Evolutionary conservation across 2,797 vertebrate species (phyloP).

Genomic region (Microctenopoma steveboyesi): DNA sequence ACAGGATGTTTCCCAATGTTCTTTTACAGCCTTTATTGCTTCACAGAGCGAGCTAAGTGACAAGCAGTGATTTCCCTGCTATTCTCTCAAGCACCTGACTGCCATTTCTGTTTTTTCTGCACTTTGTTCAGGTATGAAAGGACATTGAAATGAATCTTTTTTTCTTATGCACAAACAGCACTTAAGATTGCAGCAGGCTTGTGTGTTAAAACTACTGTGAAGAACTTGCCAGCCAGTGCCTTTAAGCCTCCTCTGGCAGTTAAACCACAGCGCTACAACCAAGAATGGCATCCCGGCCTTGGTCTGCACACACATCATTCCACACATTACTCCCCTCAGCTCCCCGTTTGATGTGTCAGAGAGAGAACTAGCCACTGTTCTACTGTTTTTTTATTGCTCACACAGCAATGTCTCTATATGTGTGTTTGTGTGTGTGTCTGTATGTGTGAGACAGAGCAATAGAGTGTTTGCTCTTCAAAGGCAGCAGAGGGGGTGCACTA

Average conservation of each 20-base stretch:
- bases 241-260: conserved; percentile 59
- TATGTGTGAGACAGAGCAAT: conserved; percentile 18
- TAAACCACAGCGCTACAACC: conserved; percentile 68
- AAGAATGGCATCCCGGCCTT: conserved; percentile 76
- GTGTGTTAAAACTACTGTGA: conserved; percentile 50
- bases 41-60: conserved; percentile 29
- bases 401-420: conserved; percentile 57
- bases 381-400: conserved; percentile 73
- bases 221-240: conserved; percentile 56
- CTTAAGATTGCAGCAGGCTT: conserved; percentile 23
- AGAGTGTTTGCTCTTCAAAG: conserved; percentile 80
- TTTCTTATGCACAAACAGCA: conserved; percentile 25
- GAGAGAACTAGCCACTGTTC: conserved; percentile 74
- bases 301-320: conserved; percentile 76
- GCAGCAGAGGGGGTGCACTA: conserved; percentile 69
- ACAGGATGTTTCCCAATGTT: conserved; percentile 9
- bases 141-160: conserved; percentile 3
- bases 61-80: conserved; percentile 18
- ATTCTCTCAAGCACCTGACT: conserved; percentile 39
- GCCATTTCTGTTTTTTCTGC: conserved; percentile 20
- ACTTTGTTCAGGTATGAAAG: conserved; percentile 44
- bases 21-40: conserved; percentile 51
- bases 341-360: conserved; percentile 78
- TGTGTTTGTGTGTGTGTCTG: conserved; percentile 14
- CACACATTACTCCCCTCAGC: conserved; percentile 78